Conservation (phyloP, 2,797 vertebrate genomes). For the Prionace glauca region DNA sequence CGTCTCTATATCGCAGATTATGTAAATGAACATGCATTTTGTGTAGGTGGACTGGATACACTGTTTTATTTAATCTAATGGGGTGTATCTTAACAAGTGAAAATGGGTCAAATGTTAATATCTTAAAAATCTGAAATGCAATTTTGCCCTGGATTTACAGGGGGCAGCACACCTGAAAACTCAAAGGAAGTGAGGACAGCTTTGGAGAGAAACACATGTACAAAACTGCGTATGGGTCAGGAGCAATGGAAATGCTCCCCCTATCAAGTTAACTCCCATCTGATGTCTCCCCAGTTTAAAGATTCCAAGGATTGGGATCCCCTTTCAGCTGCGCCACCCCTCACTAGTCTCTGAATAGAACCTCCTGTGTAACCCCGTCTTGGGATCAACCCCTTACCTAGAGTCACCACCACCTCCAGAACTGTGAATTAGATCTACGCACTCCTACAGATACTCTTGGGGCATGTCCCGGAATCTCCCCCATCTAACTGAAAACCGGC, state of each 20-base stretch:
- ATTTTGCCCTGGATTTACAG: neutral
- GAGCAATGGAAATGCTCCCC: no score
- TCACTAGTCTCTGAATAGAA: no score
- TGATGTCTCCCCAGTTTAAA: neutral
- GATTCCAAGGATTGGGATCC: neutral
- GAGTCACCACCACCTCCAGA: neutral
- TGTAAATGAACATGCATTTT: neutral
- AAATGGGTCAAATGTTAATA: neutral
- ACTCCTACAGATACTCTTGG: neutral
- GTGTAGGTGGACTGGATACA: neutral
- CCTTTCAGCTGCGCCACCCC: no score
- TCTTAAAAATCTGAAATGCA: neutral
- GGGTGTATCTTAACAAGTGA: neutral
- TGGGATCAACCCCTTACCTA: no score
- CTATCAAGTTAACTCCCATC: neutral
- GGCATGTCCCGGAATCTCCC: neutral
- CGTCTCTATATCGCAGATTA: neutral
- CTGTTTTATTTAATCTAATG: neutral
- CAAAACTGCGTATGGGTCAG: neutral
- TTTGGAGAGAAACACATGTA: no score
- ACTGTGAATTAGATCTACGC: neutral
- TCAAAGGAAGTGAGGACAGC: neutral
- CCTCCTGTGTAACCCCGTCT: no score
- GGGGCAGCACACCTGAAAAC: neutral
- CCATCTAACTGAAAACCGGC: neutral